phyloP scores from a whole-genome alignment of 2,797 vertebrate species.

The Sebastes matsubarae region DNA sequence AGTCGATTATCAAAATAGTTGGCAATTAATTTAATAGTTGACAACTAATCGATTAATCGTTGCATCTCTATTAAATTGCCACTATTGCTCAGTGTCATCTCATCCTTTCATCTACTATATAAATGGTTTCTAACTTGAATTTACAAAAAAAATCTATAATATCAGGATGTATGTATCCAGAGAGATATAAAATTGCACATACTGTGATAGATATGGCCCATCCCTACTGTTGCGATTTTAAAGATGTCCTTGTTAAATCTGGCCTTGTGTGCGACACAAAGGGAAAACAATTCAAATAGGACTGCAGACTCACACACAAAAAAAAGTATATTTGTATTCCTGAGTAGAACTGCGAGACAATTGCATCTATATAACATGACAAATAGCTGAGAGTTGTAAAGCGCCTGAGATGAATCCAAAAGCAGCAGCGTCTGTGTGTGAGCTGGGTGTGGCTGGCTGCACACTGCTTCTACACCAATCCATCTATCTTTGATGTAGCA shows the following conservation, averaged over 20 bases:
- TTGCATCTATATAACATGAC: neutral
- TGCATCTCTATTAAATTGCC: neutral
- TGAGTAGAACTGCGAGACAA: neutral
- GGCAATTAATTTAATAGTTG: no score
- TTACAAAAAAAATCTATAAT: neutral
- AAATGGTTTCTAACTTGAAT: neutral
- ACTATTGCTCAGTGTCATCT: neutral
- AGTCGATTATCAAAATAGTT: no score
- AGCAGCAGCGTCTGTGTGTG: neutral
- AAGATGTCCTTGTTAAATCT: slow-evolving; percentile 4
- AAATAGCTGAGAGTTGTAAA: slow-evolving; percentile 6
- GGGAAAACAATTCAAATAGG: slow-evolving; percentile 23
- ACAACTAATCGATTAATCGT: no score
- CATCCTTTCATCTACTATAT: neutral
- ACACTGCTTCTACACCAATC: neutral
- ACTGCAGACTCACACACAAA: neutral
- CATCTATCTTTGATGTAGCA: slow-evolving; percentile 25
- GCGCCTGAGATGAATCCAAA: slow-evolving; percentile 27
- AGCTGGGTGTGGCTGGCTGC: slow-evolving; percentile 24
- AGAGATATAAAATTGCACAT: neutral
- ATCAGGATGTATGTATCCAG: neutral
- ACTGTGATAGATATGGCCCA: neutral
- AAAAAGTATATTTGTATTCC: slow-evolving; percentile 24
- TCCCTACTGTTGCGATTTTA: neutral
- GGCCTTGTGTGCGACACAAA: neutral